A percentile compares a stretch with the other conserved stretches of the same genome.
These are phyloP conservation scores for Drosophila trapezifrons DNA, from an alignment of 1,140 invertebrate species.

Conservation along the genomic window DNA sequence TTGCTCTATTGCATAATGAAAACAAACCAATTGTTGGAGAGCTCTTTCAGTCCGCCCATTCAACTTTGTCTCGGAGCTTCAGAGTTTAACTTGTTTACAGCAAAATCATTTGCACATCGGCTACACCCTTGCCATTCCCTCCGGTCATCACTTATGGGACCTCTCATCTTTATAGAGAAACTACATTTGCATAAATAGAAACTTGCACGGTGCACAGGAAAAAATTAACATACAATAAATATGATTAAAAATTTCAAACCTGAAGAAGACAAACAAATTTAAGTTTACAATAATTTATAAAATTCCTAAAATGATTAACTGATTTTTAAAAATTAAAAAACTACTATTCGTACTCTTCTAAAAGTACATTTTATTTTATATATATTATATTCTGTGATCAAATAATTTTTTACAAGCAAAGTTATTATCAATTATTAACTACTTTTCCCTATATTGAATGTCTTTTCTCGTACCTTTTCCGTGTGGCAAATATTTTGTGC, in stretches of 20 bases:
- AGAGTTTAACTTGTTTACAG: slow-evolving; percentile 39
- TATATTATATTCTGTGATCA: no score
- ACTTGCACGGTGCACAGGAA: slow-evolving; percentile 3
- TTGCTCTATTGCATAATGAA: slow-evolving; percentile 57
- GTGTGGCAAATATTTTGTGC: slow-evolving; percentile 18
- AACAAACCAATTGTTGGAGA: slow-evolving; percentile 37
- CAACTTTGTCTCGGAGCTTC: slow-evolving; percentile 24
- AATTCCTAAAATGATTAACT: no score
- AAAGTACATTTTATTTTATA: no score
- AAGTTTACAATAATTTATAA: background rate
- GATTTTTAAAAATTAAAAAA: no score
- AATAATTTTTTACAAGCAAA: no score
- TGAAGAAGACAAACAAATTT: background rate
- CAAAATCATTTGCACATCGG: slow-evolving; percentile 44
- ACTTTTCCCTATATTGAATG: background rate
- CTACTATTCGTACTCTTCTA: no score
- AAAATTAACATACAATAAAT: background rate
- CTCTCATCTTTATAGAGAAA: slow-evolving; percentile 17
- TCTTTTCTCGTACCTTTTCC: background rate
- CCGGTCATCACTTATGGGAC: slow-evolving; percentile 2
- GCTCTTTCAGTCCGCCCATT: slow-evolving; percentile 35
- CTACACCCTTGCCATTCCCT: slow-evolving; percentile 17
- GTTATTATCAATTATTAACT: background rate
- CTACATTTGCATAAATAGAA: slow-evolving; percentile 33
- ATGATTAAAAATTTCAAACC: no score